These are phyloP conservation scores for Carettochelys insculpta DNA, from an alignment of 2,113 vertebrate genomes.

Conservation along the genomic window DNA sequence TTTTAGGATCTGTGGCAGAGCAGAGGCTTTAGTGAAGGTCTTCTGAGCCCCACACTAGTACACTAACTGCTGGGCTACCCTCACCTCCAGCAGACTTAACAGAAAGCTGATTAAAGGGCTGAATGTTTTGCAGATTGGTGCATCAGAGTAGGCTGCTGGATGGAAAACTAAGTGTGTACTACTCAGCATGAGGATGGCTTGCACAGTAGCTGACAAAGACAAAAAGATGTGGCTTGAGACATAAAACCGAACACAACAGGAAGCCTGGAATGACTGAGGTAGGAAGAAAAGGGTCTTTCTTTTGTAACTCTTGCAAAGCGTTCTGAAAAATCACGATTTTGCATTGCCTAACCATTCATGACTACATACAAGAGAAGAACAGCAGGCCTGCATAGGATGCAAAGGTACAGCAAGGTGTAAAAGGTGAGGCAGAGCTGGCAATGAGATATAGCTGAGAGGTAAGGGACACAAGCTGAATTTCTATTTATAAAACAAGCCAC, in stretches of 20 bases:
- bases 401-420: conserved; percentile 61
- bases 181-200: background rate
- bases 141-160: accelerated
- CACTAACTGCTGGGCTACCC: no score
- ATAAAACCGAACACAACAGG: accelerated
- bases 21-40: no score
- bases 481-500: conserved; percentile 33
- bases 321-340: conserved; percentile 37
- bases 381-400: conserved; percentile 57
- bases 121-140: no score
- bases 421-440: conserved; percentile 43
- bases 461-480: conserved; percentile 34
- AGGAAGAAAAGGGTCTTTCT: background rate
- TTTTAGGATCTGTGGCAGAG: background rate
- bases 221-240: background rate
- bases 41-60: no score
- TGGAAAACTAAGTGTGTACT: background rate
- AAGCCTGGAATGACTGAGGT: background rate
- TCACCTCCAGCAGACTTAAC: no score
- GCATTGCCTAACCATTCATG: conserved; percentile 62
- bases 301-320: conserved; percentile 25
- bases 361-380: conserved; percentile 40
- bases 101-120: no score
- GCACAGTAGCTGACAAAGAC: background rate
- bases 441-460: conserved; percentile 35